Evolutionary conservation across 2,888 invertebrate species (phyloP).

Genomic region (Pristionchus mayeri): DNA sequence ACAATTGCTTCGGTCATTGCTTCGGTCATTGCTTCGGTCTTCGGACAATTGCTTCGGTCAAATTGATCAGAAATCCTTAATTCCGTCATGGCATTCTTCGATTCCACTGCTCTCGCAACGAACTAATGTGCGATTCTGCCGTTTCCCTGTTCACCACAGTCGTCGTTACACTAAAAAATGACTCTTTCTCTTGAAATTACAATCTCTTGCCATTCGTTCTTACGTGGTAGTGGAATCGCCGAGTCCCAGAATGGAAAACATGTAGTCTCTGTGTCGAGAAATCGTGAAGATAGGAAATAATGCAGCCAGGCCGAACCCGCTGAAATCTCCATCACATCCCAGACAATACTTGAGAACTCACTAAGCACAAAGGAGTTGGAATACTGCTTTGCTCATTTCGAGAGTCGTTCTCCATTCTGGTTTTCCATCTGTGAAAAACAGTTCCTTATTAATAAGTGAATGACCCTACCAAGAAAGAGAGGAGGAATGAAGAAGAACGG

Average conservation of each 20-base stretch:
- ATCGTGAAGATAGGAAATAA: background rate
- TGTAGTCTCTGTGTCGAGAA: background rate
- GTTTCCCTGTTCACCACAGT: too few species aligned
- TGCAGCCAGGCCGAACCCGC: background rate
- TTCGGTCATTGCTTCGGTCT: background rate
- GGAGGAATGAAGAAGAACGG: slow-evolving; percentile 25
- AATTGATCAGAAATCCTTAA: too few species aligned
- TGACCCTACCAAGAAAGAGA: background rate
- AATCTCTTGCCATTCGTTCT: too few species aligned
- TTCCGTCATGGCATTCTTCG: background rate
- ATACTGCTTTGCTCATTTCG: slow-evolving; percentile 4
- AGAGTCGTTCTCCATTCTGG: background rate
- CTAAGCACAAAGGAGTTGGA: slow-evolving; percentile 7
- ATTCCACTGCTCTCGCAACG: background rate
- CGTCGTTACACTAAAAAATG: too few species aligned
- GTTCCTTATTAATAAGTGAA: too few species aligned
- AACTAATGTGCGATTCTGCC: too few species aligned
- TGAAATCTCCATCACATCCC: background rate
- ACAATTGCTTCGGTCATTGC: background rate
- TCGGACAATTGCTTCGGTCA: too few species aligned
- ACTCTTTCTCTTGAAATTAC: too few species aligned
- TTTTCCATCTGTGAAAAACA: background rate
- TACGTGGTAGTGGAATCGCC: too few species aligned
- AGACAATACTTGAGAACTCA: background rate
- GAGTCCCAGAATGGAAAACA: background rate